phyloP scores from a whole-genome alignment of 1,140 invertebrate genomes.

The Hypothenemus hampei region DNA sequence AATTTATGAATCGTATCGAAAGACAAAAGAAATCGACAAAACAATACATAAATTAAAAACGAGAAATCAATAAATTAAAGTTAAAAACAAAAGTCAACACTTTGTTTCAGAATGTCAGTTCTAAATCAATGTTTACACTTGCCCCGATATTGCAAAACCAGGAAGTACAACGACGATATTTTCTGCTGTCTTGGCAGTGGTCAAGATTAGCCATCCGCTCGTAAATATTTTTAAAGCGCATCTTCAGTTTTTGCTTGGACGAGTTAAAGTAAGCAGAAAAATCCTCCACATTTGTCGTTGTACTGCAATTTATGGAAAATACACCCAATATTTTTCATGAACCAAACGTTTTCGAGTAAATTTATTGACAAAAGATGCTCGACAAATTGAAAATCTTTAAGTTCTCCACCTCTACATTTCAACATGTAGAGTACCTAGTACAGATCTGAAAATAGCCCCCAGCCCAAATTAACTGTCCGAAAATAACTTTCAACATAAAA shows the following conservation, averaged over 20 bases:
- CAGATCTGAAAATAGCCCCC: constrained; percentile 4
- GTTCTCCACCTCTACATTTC: too few species aligned
- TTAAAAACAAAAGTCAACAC: constrained; percentile 2
- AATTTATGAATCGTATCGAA: too few species aligned
- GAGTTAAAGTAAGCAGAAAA: constrained; percentile 5
- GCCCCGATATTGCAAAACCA: constrained; percentile 17
- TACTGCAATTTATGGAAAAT: too few species aligned
- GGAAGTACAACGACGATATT: constrained; percentile 21
- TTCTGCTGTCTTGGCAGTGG: constrained; percentile 20
- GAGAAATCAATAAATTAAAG: neutral
- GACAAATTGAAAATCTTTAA: too few species aligned
- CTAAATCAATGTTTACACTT: constrained; percentile 26
- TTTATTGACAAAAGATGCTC: too few species aligned
- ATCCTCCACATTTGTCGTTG: constrained; percentile 4
- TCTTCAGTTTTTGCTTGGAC: constrained; percentile 10
- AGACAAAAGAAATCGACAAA: too few species aligned
- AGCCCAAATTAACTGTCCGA: neutral
- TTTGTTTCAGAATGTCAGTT: constrained; percentile 14
- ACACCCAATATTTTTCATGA: neutral
- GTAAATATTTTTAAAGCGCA: constrained; percentile 23
- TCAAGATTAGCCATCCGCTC: constrained; percentile 24
- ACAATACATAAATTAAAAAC: too few species aligned
- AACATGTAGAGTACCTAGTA: neutral
- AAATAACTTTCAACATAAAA: constrained; percentile 1
- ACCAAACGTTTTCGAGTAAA: too few species aligned